Base-by-base conservation (phyloP, 2,888 invertebrate genomes). In the Drosophila paucipuncta region DNA sequence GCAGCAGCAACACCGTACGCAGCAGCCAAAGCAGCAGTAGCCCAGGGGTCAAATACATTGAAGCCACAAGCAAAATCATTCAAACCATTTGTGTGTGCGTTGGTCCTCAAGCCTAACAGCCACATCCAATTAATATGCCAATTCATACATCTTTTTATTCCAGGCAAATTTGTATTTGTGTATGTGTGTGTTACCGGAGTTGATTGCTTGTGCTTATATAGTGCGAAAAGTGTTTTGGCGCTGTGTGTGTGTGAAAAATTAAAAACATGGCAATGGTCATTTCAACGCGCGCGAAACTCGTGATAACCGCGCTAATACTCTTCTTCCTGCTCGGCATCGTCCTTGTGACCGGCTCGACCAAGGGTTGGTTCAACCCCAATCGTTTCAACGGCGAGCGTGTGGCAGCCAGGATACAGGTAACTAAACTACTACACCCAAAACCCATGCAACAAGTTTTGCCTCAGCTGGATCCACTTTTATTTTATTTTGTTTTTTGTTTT, bases 211-310 rank as follows among this genome's bases (percentile, higher is more conserved):
- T 75, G 80, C 54, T 57, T 25, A 57, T 39, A 4, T n/a, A 43
- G 58, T 58, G 58, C 43, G 43, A 31, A 58, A 30, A 77, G 87
- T 84, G 83, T 83, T 61, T 55, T 73, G 55, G 55, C 68, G 73
- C 68, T 49, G 59, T 37, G 72, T 62, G 66, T 66, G 70, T 75
- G 70, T 67, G 75, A 78, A 69, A 70, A 76, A 35, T 28, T 64
- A 28, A 67, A 79, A 91, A 83, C 89, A 95, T 95, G 95, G 95
- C 95, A 81, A 95, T 95, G 95, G 95, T 95, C 91, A 94, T 95
- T 85, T 95, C 95, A 76, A 94, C 94, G 92, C 95, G 95, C 83
- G 94, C 94, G 60, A 94, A 95, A 94, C 94, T 94, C 93, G 94
- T 95, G 86, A 94, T 95, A 82, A 94, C 94, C 85, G 94, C 95